Base-by-base conservation (phyloP, 2,797 vertebrate genomes). In the Microctenopoma lineatum region DNA sequence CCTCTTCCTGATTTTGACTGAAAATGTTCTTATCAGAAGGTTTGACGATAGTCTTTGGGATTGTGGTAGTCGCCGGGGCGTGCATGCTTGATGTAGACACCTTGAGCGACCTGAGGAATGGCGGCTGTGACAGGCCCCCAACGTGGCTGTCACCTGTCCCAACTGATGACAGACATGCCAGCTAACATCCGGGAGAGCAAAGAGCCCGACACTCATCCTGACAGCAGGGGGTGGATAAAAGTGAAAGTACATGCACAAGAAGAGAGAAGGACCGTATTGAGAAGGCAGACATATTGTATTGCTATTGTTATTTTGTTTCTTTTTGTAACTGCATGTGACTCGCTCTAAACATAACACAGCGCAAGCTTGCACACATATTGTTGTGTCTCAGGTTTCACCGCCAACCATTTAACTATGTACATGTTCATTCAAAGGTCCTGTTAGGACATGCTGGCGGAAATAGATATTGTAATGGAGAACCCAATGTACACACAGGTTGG, bases 131-230 rank as follows among this genome's bases (percentile, higher is more conserved):
- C 92, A 91, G 72, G 78, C 80, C 27, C 69, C 83, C 65, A 66
- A 75, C 72, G 65, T 53, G 57, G 62, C 81, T 88, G 90, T 91
- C 91, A 87, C 73, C 84, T 59, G 76, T 62, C 71, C 81, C 88
- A 90, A 92, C 80, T 76, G 89, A 88, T 89, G 90, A 87, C 87
- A 90, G 88, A 91, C 84, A 59, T 11, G 88, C 87, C 87, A 84
- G 83, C 66, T 18, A 84, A 84, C 84, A 90, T 90, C 81, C 80
- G 84, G 77, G 70, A 42, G 66, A 80, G 84, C 79, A 79, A 74
- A 73, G 85, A 79, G 70, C 13, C 65, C 61, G 56, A 82, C 80
- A 73, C 56, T 71, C 77, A 68, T 63, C 6, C 65, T 85, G 85
- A 85, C 82, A 84, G 76, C 59, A 18, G 32, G 48, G 52, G 44